Evolutionary conservation across 2,113 vertebrate genomes (phyloP), one percentile per base, ranked within the genome.

Genomic region (Mobula birostris): DNA sequence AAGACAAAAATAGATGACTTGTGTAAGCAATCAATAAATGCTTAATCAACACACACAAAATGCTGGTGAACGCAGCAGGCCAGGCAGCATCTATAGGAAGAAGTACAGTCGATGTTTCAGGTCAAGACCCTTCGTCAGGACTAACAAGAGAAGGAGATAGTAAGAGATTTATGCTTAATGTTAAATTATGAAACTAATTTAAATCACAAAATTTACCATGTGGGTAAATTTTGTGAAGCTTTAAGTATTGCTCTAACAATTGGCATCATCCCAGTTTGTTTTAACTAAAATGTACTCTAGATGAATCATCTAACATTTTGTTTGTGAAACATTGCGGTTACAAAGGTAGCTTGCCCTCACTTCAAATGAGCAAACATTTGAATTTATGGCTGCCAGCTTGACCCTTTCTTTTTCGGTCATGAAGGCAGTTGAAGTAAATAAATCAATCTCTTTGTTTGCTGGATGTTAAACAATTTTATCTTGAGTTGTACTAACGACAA

Each of bases 361-460:
- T 36, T 68, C 56, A 29, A 74, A 48, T 27, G 3, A 24, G 90
- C 36, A 93, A 93, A 76, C 40, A 93, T 93, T 93, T 74, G 11
- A 48, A 93, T 93, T 93, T 76, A 93, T 93, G 36, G 70, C 70
- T 74, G 91, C 91, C 91, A 93, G 70, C 70, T 56, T 93, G 91
- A 74, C 91, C 27, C 24, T 93, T 11, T 74, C 36, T 93, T 1
- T 48, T 48, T 56, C 9, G 91, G 91, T 93, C 68, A 76, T 72
- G 61, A 56, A 93, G 68, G 68, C 91, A 93, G 91, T 93, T 93
- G 70, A 93, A 56, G 40, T 56, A 9, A 29, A 93, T 76, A 93
- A 93, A 76, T 93, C 68, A 93, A 93, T 76, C 68, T 93, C 36
- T 93, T 93, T 93, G 70, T 93, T 93, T 93, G 70, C 36, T 76